These are phyloP conservation scores for Hydrolagus affinis DNA, from an alignment of 2,113 vertebrate genomes.

Conservation along the genomic window DNA sequence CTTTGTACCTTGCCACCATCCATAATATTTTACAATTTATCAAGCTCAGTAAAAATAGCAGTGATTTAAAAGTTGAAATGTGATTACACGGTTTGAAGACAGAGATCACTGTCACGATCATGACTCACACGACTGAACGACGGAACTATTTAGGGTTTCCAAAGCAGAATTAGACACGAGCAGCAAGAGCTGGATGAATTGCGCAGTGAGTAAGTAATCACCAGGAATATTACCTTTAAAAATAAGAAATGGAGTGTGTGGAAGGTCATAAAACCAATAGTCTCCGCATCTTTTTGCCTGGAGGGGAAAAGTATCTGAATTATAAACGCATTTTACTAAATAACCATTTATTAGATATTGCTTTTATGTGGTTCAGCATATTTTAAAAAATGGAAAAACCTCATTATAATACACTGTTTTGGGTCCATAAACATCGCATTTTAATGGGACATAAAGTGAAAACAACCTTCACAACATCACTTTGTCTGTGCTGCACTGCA, in stretches of 20 bases:
- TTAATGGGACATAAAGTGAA: too few relatives aligned
- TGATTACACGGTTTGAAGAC: neutral
- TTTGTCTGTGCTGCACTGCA: too few relatives aligned
- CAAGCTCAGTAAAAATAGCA: neutral
- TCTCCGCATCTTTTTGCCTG: slow-evolving; percentile 79
- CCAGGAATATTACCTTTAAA: slow-evolving; percentile 71
- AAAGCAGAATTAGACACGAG: neutral
- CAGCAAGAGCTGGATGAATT: neutral
- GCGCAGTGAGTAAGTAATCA: neutral
- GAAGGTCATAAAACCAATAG: slow-evolving; percentile 94
- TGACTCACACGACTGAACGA: too few relatives aligned
- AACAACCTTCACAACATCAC: too few relatives aligned
- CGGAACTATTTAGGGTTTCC: neutral
- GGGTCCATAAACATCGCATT: too few relatives aligned
- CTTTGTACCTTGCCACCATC: neutral
- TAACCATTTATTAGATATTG: neutral
- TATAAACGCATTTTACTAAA: neutral
- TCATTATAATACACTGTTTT: too few relatives aligned
- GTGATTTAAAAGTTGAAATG: neutral
- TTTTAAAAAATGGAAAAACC: too few relatives aligned
- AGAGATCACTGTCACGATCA: neutral
- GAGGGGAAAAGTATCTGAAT: accelerated
- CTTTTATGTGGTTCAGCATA: slow-evolving; percentile 1
- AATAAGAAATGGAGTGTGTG: slow-evolving; percentile 85
- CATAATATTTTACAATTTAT: neutral